Evolutionary conservation across 2,113 vertebrate species (phyloP).

Genomic region (Pan troglodytes): DNA sequence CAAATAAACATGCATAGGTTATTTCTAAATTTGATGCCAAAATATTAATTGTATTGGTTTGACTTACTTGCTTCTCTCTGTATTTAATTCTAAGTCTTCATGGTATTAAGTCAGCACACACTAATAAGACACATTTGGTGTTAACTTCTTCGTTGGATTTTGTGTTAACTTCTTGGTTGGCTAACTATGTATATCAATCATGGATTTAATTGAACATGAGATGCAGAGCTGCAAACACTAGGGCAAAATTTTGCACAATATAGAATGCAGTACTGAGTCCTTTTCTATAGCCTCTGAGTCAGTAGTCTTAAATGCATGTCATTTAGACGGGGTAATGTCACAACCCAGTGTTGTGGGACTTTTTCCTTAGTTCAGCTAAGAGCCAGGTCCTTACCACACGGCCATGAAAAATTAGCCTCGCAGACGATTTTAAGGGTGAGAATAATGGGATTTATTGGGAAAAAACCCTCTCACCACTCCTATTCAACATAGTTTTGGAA

Average conservation of each 20-base stretch:
- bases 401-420: too few relatives aligned
- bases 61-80: not conserved
- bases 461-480: too few relatives aligned
- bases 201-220: conserved; percentile 1
- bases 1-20: not conserved
- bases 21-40: conserved; percentile 24
- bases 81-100: not conserved
- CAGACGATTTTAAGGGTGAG: too few relatives aligned
- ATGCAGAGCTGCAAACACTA: not conserved
- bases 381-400: too few relatives aligned
- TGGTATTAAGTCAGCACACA: not conserved
- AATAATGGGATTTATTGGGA: too few relatives aligned
- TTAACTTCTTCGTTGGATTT: not conserved
- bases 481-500: too few relatives aligned
- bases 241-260: not conserved
- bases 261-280: not conserved
- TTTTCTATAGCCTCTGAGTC: not conserved
- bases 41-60: not conserved
- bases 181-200: not conserved
- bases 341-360: not conserved
- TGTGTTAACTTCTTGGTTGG: not conserved
- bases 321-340: not conserved
- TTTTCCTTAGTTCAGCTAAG: too few relatives aligned
- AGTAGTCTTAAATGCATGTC: not conserved
- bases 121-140: not conserved